phyloP scores from a whole-genome alignment of 2,888 invertebrate genomes.

The Drosophila limbata region DNA sequence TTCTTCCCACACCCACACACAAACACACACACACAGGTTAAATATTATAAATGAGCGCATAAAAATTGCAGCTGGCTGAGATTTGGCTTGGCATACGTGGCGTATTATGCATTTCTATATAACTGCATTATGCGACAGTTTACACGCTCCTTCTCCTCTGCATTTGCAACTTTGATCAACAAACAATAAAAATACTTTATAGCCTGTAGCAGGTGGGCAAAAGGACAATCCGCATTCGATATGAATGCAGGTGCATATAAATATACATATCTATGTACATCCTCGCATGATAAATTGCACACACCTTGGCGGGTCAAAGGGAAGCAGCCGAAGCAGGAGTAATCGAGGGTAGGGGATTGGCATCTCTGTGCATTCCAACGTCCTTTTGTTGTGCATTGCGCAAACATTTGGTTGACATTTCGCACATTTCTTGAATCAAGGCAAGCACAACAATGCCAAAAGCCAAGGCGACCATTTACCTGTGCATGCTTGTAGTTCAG shows the following conservation, averaged over 20 bases:
- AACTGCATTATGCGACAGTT: conserved; percentile 49
- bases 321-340: not conserved
- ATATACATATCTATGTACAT: not conserved
- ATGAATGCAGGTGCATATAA: conserved; percentile 44
- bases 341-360: conserved; percentile 2
- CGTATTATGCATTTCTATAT: conserved; percentile 63
- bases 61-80: conserved; percentile 60
- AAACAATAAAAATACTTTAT: conserved; percentile 39
- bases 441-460: conserved; percentile 9
- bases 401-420: conserved; percentile 67
- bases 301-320: conserved; percentile 49
- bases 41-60: conserved; percentile 68
- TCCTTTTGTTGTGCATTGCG: conserved; percentile 64
- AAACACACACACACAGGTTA: conserved; percentile 42
- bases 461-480: conserved; percentile 13
- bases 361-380: conserved; percentile 47
- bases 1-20: conserved; percentile 26
- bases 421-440: conserved; percentile 24
- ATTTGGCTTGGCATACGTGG: conserved; percentile 50
- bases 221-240: conserved; percentile 64
- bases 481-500: not conserved
- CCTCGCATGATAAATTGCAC: conserved; percentile 72
- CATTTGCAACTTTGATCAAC: conserved; percentile 44
- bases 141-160: not conserved
- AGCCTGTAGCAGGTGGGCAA: conserved; percentile 13